These are phyloP conservation scores for Trinectes maculatus DNA, from an alignment of 2,113 vertebrate species.

Conservation along the genomic window DNA sequence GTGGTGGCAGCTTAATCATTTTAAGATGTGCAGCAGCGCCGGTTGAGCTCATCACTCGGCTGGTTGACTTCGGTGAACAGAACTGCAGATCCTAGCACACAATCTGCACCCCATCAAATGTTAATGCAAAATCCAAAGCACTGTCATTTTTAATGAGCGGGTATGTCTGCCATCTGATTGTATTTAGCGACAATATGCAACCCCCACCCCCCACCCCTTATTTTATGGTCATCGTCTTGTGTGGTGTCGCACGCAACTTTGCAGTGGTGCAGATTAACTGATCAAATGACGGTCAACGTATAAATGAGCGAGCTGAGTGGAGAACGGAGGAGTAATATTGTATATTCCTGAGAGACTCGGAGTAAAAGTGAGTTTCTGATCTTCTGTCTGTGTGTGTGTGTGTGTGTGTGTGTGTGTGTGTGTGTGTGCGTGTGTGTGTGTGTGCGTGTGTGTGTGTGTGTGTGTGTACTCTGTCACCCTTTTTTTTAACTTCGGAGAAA, in stretches of 20 bases:
- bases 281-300: too few species aligned
- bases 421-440: neutral
- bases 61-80: slow-evolving; percentile 56
- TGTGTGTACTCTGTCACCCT: too few species aligned
- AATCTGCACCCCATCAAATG: slow-evolving; percentile 75
- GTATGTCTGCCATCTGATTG: slow-evolving; percentile 71
- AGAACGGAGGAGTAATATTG: slow-evolving; percentile 7
- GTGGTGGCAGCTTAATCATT: slow-evolving; percentile 62
- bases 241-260: slow-evolving; percentile 23
- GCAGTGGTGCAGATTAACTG: slow-evolving; percentile 28
- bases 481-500: neutral
- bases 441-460: too few species aligned
- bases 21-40: slow-evolving; percentile 58
- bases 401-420: neutral
- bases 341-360: slow-evolving; percentile 10
- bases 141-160: slow-evolving; percentile 65
- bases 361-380: slow-evolving; percentile 3
- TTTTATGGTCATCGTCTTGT: slow-evolving; percentile 46
- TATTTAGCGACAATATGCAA: slow-evolving; percentile 45
- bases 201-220: neutral
- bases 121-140: slow-evolving; percentile 51
- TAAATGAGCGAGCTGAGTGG: slow-evolving; percentile 19
- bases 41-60: slow-evolving; percentile 68
- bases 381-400: neutral
- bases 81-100: slow-evolving; percentile 38